These are phyloP conservation scores for Strongylocentrotus purpuratus DNA, from an alignment of 35 echinoderm and acorn worm genomes.

Conservation along the genomic window DNA sequence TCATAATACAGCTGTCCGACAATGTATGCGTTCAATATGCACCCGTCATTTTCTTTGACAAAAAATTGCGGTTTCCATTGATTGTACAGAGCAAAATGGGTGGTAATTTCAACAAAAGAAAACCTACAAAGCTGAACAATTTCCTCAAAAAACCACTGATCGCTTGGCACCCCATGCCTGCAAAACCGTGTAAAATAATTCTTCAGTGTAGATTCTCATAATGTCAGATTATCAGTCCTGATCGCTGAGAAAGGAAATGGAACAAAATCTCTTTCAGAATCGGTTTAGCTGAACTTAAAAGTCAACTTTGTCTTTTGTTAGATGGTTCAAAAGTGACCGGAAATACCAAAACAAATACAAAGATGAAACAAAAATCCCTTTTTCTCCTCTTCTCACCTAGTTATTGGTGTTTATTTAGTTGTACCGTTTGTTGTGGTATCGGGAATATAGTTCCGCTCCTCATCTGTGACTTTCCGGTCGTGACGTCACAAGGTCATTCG, in stretches of 20 bases:
- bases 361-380: neutral
- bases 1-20: no score
- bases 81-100: neutral
- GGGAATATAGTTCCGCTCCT: neutral
- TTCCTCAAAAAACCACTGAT: neutral
- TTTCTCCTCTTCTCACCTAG: neutral
- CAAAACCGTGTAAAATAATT: neutral
- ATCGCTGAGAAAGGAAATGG: neutral
- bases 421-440: neutral
- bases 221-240: neutral
- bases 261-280: neutral
- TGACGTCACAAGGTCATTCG: neutral
- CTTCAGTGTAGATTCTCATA: neutral
- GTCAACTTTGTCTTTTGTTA: neutral
- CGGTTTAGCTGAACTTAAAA: neutral
- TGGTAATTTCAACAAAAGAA: neutral
- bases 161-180: neutral
- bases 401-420: conserved; percentile 14
- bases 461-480: neutral
- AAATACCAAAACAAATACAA: neutral
- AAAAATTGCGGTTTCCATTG: neutral
- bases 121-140: neutral
- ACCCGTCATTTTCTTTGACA: no score
- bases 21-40: no score
- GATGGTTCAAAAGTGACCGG: neutral